Evolutionary conservation across 2,888 invertebrate genomes (phyloP).

Genomic region (Netelia fuscicornis): DNA sequence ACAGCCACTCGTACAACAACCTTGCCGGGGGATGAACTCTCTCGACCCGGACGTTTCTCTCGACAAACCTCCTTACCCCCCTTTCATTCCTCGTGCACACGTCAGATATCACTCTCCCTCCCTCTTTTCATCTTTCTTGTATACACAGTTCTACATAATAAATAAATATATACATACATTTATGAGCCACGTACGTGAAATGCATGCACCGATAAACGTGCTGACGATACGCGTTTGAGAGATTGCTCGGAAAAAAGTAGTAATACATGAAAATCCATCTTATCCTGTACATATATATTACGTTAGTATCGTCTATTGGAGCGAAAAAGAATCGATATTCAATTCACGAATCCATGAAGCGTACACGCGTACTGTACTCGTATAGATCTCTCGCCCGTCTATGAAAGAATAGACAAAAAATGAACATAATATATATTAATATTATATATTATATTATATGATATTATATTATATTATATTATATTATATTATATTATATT

Average conservation of each 20-base stretch:
- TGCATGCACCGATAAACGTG: slow-evolving; percentile 46
- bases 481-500: too few species aligned
- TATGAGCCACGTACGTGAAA: background rate
- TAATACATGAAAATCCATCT: slow-evolving; percentile 17
- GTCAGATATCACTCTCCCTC: slow-evolving; percentile 49
- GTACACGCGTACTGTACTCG: background rate
- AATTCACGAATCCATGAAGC: slow-evolving; percentile 15
- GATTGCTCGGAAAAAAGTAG: slow-evolving; percentile 33
- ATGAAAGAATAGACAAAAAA: background rate
- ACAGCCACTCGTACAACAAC: background rate
- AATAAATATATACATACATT: slow-evolving; percentile 1
- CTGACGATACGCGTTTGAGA: slow-evolving; percentile 31
- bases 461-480: too few species aligned
- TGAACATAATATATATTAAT: too few species aligned
- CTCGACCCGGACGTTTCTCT: slow-evolving; percentile 56
- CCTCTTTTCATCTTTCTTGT: slow-evolving; percentile 1
- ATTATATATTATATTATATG: too few species aligned
- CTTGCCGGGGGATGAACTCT: slow-evolving; percentile 38
- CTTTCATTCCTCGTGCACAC: slow-evolving; percentile 43
- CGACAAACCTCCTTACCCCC: slow-evolving; percentile 25
- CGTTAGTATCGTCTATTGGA: slow-evolving; percentile 9
- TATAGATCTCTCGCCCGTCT: slow-evolving; percentile 4
- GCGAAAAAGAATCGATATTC: slow-evolving; percentile 13
- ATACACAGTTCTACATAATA: background rate
- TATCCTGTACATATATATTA: background rate